Conservation (phyloP, 2,888 invertebrate species). For the Clusia tigrina region DNA sequence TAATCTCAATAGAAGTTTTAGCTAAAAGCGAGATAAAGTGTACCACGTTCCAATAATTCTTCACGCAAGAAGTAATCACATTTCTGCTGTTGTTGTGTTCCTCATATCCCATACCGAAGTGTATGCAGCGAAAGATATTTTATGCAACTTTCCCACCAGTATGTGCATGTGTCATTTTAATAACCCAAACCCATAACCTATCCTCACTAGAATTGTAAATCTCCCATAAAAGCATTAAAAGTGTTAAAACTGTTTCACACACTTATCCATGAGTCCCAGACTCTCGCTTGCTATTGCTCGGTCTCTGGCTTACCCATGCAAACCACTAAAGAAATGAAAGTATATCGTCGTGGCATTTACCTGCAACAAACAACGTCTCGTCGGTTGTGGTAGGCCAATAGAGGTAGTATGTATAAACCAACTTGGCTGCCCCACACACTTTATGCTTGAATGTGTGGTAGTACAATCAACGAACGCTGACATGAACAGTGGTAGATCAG, state of each 20-base stretch:
- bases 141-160: neutral
- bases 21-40: too few species aligned
- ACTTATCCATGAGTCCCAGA: neutral
- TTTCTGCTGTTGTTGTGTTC: too few species aligned
- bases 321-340: too few species aligned
- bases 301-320: too few species aligned
- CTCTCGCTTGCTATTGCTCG: too few species aligned
- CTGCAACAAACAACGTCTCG: neutral
- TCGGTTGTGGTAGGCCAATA: neutral
- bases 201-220: too few species aligned
- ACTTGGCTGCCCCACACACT: constrained; percentile 7
- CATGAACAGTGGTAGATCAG: neutral
- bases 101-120: too few species aligned
- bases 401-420: neutral
- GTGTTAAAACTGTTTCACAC: constrained; percentile 2
- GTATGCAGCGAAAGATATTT: too few species aligned
- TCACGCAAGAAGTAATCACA: too few species aligned
- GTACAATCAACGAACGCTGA: constrained; percentile 1
- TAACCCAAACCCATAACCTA: neutral
- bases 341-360: neutral
- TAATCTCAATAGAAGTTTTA: too few species aligned
- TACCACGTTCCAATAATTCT: too few species aligned
- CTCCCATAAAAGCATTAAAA: neutral
- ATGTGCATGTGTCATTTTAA: neutral
- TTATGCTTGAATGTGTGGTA: constrained; percentile 3